Evolutionary conservation across 2,113 vertebrate species (phyloP).

Genomic region (Pampusana beccarii): DNA sequence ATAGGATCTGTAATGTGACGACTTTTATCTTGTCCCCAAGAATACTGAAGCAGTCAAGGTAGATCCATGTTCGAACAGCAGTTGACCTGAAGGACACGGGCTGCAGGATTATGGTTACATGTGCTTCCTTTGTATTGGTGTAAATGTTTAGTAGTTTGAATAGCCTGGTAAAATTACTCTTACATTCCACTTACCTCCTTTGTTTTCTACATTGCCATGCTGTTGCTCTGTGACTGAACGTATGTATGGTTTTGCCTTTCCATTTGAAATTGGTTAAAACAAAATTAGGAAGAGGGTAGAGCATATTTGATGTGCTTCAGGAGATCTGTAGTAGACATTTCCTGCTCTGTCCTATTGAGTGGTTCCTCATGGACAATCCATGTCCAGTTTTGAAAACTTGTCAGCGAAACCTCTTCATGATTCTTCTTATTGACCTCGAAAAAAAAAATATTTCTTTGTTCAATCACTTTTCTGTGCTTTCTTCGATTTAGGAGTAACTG

Average conservation of each 20-base stretch:
- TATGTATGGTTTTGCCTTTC: neutral
- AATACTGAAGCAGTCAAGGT: neutral
- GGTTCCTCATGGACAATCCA: neutral
- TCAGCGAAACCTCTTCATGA: neutral
- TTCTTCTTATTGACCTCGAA: neutral
- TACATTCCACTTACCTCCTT: neutral
- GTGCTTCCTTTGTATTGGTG: neutral
- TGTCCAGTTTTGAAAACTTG: neutral
- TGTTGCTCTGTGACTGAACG: neutral
- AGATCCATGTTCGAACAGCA: neutral
- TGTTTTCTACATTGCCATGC: accelerated
- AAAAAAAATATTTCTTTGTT: neutral
- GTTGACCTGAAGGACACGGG: accelerated
- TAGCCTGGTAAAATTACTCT: neutral
- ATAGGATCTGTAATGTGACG: neutral
- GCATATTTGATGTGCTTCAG: accelerated
- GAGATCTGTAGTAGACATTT: neutral
- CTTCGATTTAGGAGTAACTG: neutral
- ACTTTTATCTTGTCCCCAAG: neutral
- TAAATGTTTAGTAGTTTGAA: neutral
- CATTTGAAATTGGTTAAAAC: neutral
- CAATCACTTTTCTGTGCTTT: neutral
- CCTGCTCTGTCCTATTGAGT: neutral
- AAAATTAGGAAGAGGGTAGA: neutral
- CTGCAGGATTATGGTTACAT: neutral